Evolutionary conservation across 2,113 vertebrate species (phyloP).

Genomic region (Boulengeromyrus knoepffleri): DNA sequence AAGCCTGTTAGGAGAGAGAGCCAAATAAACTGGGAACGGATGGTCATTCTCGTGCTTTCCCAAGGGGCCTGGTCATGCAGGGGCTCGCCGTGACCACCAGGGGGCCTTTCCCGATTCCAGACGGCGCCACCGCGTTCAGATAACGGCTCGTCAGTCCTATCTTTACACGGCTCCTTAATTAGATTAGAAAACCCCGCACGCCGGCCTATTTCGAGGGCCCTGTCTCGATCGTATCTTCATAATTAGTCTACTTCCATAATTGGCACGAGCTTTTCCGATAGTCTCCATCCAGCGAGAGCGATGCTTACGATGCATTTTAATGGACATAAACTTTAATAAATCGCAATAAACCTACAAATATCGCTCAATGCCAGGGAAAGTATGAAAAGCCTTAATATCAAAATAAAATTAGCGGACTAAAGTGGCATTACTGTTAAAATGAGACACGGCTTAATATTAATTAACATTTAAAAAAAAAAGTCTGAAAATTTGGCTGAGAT

Average conservation of each 20-base stretch:
- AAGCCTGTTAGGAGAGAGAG: not conserved
- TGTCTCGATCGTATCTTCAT: conserved; percentile 40
- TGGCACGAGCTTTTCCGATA: conserved; percentile 8
- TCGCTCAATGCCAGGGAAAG: not conserved
- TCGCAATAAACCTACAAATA: not conserved
- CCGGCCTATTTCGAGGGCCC: conserved; percentile 25
- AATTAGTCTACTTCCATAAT: conserved; percentile 42
- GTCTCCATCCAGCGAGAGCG: not conserved
- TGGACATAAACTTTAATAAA: not conserved
- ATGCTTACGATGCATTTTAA: conserved; percentile 11
- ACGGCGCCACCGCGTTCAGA: not conserved
- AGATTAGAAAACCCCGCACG: conserved; percentile 28
- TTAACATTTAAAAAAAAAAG: not conserved
- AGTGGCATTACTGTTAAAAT: not conserved
- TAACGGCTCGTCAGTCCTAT: conserved; percentile 21
- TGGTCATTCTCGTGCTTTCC: not conserved
- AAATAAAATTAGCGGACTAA: not conserved
- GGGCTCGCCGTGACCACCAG: not conserved
- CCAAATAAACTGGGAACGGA: not conserved
- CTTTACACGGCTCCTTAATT: conserved; percentile 50
- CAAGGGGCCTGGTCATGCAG: not conserved
- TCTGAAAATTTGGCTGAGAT: not conserved
- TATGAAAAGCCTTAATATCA: not conserved
- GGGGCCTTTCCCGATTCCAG: not conserved
- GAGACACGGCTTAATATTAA: not conserved